A percentile compares a stretch with the other conserved stretches of the same genome.
phyloP scores from a whole-genome alignment of 1,140 invertebrate species.

The Monochamus saltuarius region DNA sequence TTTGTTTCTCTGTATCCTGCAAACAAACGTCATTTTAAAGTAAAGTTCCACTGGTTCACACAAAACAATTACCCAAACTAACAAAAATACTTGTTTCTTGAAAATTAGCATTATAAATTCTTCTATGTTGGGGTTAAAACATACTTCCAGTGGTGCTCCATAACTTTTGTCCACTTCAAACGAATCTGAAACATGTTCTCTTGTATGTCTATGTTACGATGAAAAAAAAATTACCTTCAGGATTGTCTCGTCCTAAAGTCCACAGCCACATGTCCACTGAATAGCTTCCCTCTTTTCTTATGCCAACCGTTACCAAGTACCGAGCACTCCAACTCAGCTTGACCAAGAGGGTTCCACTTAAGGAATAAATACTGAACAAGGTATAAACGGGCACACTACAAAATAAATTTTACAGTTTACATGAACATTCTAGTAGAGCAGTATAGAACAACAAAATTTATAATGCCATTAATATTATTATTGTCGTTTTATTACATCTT shows the following conservation, averaged over 20 bases:
- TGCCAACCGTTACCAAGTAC: constrained; percentile 57
- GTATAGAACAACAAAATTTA: too few species aligned
- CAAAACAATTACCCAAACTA: constrained; percentile 47
- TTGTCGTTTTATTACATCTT: too few species aligned
- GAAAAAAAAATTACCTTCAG: constrained; percentile 52
- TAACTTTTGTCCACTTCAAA: constrained; percentile 24
- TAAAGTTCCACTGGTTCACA: background rate
- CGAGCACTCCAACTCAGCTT: constrained; percentile 58
- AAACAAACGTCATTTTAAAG: constrained; percentile 6
- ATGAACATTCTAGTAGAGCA: too few species aligned
- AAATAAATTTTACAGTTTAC: background rate
- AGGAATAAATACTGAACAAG: constrained; percentile 55
- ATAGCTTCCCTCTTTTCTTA: constrained; percentile 48
- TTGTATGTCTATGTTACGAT: background rate
- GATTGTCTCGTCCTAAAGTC: constrained; percentile 54
- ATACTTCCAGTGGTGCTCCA: constrained; percentile 43
- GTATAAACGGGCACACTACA: constrained; percentile 55
- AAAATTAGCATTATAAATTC: constrained; percentile 51
- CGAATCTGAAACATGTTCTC: constrained; percentile 11
- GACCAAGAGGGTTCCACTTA: constrained; percentile 45
- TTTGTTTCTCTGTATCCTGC: constrained; percentile 24
- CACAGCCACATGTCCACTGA: constrained; percentile 59
- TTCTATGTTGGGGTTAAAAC: constrained; percentile 47
- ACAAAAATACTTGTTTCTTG: constrained; percentile 46
- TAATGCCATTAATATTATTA: too few species aligned